Evolutionary conservation across 1,140 invertebrate species (phyloP), one percentile per base, ranked within the genome.

Genomic region (Drosophila punjabiensis): DNA sequence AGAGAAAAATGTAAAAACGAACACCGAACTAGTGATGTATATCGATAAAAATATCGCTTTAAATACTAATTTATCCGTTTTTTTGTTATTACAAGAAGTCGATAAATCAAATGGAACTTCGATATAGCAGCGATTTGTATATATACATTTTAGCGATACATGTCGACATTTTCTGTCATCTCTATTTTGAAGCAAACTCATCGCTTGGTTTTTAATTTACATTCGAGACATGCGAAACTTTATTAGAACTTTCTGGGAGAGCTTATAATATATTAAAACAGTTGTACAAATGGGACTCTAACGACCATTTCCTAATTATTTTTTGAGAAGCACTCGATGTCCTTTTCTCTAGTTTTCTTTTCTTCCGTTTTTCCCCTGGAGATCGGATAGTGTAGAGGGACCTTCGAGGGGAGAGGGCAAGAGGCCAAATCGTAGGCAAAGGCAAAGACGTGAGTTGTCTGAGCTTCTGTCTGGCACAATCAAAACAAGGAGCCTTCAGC

Each of bases 401-500:
- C 2, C 43, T 20, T 45, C 43, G 18, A 11, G 30, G 33, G 33
- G 20, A 20, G 30, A 59, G 55, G 58, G 66, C 66, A 62, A 43
- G 20, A 33, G 37, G 18, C 50, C 52, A 75, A 76, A 71, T 71
- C 24, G 69, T 61, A 76, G 61, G 61, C 41, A 47, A 71, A 65
- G 60, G 61, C 41, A 47, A 71, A 63, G 73, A 67, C 74, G 71
- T 76, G 73, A 76, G 62, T 53, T 53, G 71, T 76, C 74, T 76
- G 41, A 76, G 61, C 74, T 63, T 67, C 73, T 77, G 73, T 77
- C 73, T 76, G 73, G 62, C 71, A 77, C 74, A 77, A 77, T 76
- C 73, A 77, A 76, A 77, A 77, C 73, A 67, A 77, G 74, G 16
- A 52, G 68, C 55, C 39, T 62, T 67, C 64, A 67, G 47, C 61